Conservation (phyloP, 2,113 vertebrate species). For the Probosciger aterrimus region DNA sequence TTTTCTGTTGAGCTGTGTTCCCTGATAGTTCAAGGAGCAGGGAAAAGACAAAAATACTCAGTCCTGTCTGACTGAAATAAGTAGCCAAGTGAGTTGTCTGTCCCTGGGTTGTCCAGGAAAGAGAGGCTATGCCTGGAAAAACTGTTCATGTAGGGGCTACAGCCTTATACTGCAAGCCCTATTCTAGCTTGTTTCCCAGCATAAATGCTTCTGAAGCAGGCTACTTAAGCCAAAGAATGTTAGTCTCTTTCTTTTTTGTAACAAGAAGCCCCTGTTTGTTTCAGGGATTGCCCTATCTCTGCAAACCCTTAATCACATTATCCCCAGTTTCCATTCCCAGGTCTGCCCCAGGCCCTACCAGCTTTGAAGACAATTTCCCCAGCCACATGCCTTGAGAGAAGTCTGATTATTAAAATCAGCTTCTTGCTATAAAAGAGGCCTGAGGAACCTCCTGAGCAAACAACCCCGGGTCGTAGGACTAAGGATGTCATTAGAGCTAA, state of each 20-base stretch:
- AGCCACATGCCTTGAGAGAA: background rate
- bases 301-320: slow-evolving; percentile 23
- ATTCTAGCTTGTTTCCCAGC: background rate
- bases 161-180: background rate
- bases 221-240: background rate
- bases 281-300: background rate
- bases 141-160: rapidly evolving
- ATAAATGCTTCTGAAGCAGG: background rate
- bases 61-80: background rate
- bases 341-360: background rate
- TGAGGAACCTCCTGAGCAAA: background rate
- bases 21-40: background rate
- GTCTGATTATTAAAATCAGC: slow-evolving; percentile 1
- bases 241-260: background rate
- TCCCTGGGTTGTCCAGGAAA: background rate
- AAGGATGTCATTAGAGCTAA: background rate
- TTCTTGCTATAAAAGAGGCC: background rate
- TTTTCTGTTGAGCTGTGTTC: background rate
- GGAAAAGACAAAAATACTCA: background rate
- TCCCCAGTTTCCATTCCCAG: background rate
- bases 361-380: slow-evolving; percentile 14
- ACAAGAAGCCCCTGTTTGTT: background rate
- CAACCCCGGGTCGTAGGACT: background rate
- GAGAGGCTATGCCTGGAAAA: background rate
- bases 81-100: background rate